Evolutionary conservation across 2,113 vertebrate genomes (phyloP).

Genomic region (Lamprotornis superbus): DNA sequence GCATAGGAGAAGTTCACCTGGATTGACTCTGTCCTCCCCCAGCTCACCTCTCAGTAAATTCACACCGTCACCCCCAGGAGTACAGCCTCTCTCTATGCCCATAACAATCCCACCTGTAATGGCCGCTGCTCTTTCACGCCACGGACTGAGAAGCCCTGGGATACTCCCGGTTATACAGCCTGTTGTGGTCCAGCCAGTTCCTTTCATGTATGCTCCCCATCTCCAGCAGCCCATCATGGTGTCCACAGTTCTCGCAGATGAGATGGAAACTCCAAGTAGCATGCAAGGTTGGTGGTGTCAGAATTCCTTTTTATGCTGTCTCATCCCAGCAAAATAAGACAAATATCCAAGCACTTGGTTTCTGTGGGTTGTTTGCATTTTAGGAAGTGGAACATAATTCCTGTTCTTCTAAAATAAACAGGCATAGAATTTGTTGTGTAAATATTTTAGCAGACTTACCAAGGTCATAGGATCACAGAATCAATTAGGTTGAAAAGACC

Average conservation of each 20-base stretch:
- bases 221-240: conserved; percentile 89
- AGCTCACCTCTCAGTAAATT: conserved; percentile 79
- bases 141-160: conserved; percentile 79
- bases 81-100: conserved; percentile 75
- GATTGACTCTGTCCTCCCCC: conserved; percentile 71
- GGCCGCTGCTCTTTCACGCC: conserved; percentile 79
- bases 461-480: not conserved
- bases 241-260: conserved; percentile 78
- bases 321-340: not conserved
- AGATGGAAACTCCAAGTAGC: conserved; percentile 76
- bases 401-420: not conserved
- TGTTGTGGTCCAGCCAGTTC: conserved; percentile 87
- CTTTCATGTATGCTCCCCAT: conserved; percentile 87
- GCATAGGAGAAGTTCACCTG: conserved; percentile 74
- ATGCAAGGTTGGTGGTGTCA: conserved; percentile 78
- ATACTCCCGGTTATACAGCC: conserved; percentile 88
- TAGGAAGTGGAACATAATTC: not conserved
- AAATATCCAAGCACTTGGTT: not conserved
- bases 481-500: not conserved
- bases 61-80: conserved; percentile 63
- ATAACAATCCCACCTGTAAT: conserved; percentile 83
- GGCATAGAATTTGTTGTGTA: not conserved
- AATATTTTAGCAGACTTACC: not conserved
- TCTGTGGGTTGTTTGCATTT: not conserved
- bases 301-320: not conserved